phyloP scores from a whole-genome alignment of 2,888 invertebrate species.

The Serrognathus titanus region DNA sequence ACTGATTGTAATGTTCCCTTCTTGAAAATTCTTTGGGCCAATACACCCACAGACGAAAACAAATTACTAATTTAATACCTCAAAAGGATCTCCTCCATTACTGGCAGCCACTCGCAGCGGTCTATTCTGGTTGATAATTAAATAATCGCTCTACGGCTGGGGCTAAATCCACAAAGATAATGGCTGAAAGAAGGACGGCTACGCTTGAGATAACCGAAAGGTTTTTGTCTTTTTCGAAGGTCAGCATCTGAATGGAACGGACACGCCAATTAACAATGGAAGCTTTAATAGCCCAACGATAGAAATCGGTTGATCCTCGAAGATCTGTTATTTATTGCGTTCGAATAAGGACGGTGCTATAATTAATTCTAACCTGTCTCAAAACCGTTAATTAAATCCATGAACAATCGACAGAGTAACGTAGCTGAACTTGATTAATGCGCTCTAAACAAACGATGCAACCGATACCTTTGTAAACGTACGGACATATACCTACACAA shows the following conservation, averaged over 20 bases:
- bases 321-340: constrained; percentile 17
- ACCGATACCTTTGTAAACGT: no score
- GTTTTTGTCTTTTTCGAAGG: constrained; percentile 11
- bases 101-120: no score
- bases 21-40: background rate
- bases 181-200: no score
- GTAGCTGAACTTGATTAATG: no score
- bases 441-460: no score
- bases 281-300: constrained; percentile 8
- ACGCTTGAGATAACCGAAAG: background rate
- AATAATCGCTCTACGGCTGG: no score
- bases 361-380: constrained; percentile 14
- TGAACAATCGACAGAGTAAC: background rate
- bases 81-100: no score
- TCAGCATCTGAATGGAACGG: constrained; percentile 10
- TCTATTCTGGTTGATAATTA: no score
- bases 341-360: constrained; percentile 6
- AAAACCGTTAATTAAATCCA: constrained; percentile 14
- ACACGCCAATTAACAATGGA: constrained; percentile 13
- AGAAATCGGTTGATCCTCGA: constrained; percentile 11
- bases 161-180: no score
- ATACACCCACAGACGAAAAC: no score
- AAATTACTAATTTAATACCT: no score
- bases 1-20: background rate
- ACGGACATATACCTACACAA: no score